Conservation (phyloP, 2,797 vertebrate species). For the Enteromius thamalakanensis region DNA sequence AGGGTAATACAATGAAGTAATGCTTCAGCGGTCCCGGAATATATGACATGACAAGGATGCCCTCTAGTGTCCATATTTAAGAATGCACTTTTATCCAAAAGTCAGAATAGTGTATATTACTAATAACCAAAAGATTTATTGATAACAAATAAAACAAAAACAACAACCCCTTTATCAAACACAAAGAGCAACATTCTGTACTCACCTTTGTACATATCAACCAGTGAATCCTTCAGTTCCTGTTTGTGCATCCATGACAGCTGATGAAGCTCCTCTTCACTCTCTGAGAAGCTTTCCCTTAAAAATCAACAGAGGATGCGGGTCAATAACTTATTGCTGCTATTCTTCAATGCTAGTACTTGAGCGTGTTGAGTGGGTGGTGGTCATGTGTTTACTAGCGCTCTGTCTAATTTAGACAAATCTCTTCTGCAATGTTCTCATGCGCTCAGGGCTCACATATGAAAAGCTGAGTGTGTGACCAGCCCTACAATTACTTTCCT, state of each 20-base stretch:
- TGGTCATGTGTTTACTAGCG: slow-evolving; percentile 46
- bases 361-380: slow-evolving; percentile 11
- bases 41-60: slow-evolving; percentile 54
- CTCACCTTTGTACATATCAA: slow-evolving; percentile 76
- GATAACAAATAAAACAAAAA: background rate
- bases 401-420: slow-evolving; percentile 45
- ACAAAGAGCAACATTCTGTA: background rate
- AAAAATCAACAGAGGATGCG: slow-evolving; percentile 30
- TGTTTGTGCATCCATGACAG: slow-evolving; percentile 63
- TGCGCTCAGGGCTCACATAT: slow-evolving; percentile 22
- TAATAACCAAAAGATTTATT: background rate
- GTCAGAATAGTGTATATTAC: background rate
- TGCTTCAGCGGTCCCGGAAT: background rate
- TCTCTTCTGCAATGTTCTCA: slow-evolving; percentile 50
- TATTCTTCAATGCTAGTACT: background rate
- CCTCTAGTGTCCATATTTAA: slow-evolving; percentile 60
- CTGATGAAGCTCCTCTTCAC: slow-evolving; percentile 51
- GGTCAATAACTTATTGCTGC: slow-evolving; percentile 6
- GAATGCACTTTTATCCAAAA: background rate
- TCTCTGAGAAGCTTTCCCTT: slow-evolving; percentile 65
- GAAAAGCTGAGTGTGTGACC: slow-evolving; percentile 17
- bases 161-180: background rate
- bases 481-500: background rate
- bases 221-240: slow-evolving; percentile 70
- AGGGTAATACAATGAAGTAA: background rate